Evolutionary conservation across 2,888 invertebrate genomes (phyloP), one percentile per base, ranked within the genome.

Genomic region (Monopis laevigella): DNA sequence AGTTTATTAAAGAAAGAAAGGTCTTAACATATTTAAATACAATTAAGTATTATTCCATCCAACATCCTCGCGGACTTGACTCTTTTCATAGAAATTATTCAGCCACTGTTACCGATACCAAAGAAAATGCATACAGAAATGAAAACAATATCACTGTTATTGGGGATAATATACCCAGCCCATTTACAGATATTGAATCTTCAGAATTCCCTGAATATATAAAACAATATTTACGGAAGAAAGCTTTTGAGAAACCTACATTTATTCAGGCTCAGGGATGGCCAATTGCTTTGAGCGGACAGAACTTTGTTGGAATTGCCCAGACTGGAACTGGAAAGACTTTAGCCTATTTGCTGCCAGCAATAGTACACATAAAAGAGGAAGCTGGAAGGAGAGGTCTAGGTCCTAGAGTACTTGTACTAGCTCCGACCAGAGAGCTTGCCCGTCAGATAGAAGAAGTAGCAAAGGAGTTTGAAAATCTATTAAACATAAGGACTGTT

Each of bases 281-380:
- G 92, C 93, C 93, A 3, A 87, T 93, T 51, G 88, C 90, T 30
- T 78, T 93, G 61, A 86, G 86, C 53, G 92, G 92, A 1, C 69
- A 85, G 46, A 92, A 93, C 60, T 84, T 93, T 80, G 92, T 93
- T 48, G 93, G 93, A 18, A 92, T 93, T 54, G 93, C 93, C 5
- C 90, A 91, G 66, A 90, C 90, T 13, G 90, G 90, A 26, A 89
- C 89, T 19, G 90, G 90, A 2, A 90, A 90, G 62, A 90, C 90
- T 11, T 75, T 90, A 21, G 88, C 87, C 58, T 93, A 88, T 60
- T 86, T 89, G 44, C 63, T 90, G 47, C 94, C 93, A 44, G 92
- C 91, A 7, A 87, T 93, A 46, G 87, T 93, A 28, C 93, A 95
- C 58, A 89, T 93, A 39, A 90, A 88, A 54, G 87, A 91, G 51